Evolutionary conservation across 1,140 invertebrate genomes (phyloP).

Genomic region (Apis laboriosa): DNA sequence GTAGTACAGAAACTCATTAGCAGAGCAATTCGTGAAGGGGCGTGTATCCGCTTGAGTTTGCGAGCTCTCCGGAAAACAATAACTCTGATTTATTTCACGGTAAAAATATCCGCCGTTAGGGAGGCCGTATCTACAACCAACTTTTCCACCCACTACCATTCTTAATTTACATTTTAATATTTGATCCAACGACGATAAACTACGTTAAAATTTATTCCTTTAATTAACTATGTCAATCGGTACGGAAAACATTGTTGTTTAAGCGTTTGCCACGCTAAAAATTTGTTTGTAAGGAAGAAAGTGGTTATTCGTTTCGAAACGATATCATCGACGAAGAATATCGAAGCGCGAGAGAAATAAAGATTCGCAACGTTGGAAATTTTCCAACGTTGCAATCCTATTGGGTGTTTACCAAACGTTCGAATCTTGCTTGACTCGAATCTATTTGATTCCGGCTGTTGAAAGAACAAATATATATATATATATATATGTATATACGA

Average conservation of each 20-base stretch:
- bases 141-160: background rate
- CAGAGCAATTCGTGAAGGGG: conserved; percentile 40
- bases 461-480: too few relatives aligned
- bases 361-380: too few relatives aligned
- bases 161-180: conserved; percentile 63
- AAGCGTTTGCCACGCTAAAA: background rate
- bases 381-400: too few relatives aligned
- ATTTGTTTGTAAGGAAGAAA: too few relatives aligned
- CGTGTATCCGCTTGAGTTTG: conserved; percentile 19
- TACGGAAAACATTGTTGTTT: conserved; percentile 44
- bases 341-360: too few relatives aligned
- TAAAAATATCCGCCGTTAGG: conserved; percentile 39
- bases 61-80: conserved; percentile 54
- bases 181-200: conserved; percentile 48
- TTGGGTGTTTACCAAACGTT: too few relatives aligned
- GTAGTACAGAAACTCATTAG: conserved; percentile 40
- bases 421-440: too few relatives aligned
- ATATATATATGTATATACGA: too few relatives aligned
- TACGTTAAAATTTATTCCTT: conserved; percentile 61
- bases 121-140: background rate
- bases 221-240: conserved; percentile 60
- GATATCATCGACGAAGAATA: too few relatives aligned
- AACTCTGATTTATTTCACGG: conserved; percentile 58
- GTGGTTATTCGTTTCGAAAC: too few relatives aligned
- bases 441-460: too few relatives aligned